phyloP scores from a whole-genome alignment of 2,888 invertebrate species.

The Synanthedon andrenaeformis region DNA sequence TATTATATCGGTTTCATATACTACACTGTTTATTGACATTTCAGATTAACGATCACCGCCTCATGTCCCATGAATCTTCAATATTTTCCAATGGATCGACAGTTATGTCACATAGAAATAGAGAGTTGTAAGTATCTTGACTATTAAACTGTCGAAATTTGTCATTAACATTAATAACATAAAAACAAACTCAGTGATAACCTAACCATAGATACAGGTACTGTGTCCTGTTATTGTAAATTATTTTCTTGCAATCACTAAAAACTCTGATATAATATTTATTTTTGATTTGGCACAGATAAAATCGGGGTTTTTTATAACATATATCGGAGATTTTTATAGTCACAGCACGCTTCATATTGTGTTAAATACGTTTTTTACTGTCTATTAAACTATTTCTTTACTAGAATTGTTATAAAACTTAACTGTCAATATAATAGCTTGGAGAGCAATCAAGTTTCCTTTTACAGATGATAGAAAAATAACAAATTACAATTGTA shows the following conservation, averaged over 20 bases:
- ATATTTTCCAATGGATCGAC: slow-evolving; percentile 97
- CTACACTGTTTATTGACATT: slow-evolving; percentile 23
- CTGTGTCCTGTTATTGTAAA: background rate
- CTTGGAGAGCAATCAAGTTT: background rate
- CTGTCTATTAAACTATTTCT: background rate
- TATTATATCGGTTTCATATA: background rate
- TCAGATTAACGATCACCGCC: slow-evolving; percentile 92
- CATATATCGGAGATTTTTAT: background rate
- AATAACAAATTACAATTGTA: slow-evolving; percentile 20
- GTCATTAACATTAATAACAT: no score
- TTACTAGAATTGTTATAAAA: background rate
- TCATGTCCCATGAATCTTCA: slow-evolving; percentile 97
- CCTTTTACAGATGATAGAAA: slow-evolving; percentile 41
- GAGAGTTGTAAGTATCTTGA: slow-evolving; percentile 91
- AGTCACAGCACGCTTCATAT: background rate
- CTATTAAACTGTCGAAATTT: background rate
- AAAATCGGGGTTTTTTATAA: background rate
- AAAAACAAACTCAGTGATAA: no score
- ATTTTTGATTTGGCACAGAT: background rate
- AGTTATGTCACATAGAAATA: slow-evolving; percentile 94
- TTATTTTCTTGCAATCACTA: background rate
- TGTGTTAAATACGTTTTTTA: background rate
- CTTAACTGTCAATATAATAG: background rate
- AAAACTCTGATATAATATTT: background rate
- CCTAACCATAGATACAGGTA: no score